phyloP scores from a whole-genome alignment of 2,113 vertebrate species.

The Anoplopoma fimbria region DNA sequence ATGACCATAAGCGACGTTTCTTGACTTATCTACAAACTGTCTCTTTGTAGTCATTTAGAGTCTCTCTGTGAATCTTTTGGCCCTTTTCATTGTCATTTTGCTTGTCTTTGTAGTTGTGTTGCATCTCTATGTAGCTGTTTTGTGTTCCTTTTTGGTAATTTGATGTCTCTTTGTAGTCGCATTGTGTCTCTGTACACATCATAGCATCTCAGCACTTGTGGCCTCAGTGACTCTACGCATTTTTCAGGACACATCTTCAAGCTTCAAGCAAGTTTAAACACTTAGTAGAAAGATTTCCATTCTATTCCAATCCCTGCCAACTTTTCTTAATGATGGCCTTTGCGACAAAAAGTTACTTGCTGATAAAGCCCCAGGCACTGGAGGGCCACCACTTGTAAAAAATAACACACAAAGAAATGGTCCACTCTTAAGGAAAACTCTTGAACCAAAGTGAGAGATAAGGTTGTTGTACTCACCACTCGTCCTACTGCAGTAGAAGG shows the following conservation, averaged over 20 bases:
- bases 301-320: not conserved
- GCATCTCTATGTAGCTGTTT: no score
- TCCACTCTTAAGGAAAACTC: not conserved
- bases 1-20: not conserved
- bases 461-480: slow-evolving; percentile 18
- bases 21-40: not conserved
- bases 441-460: not conserved
- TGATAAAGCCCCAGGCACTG: not conserved
- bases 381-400: not conserved
- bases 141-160: no score
- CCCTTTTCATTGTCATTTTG: no score
- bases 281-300: not conserved
- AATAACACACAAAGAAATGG: not conserved
- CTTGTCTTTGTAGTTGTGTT: no score
- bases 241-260: not conserved
- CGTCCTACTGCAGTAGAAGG: not conserved
- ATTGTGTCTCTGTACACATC: no score
- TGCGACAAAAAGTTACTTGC: not conserved
- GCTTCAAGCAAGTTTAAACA: slow-evolving; percentile 1
- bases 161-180: not conserved
- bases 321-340: no score
- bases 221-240: not conserved
- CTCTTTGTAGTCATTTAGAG: no score
- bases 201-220: not conserved
- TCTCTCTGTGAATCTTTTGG: no score